Conservation (phyloP, 2,888 invertebrate genomes). For the Dryocosmus kuriphilus region DNA sequence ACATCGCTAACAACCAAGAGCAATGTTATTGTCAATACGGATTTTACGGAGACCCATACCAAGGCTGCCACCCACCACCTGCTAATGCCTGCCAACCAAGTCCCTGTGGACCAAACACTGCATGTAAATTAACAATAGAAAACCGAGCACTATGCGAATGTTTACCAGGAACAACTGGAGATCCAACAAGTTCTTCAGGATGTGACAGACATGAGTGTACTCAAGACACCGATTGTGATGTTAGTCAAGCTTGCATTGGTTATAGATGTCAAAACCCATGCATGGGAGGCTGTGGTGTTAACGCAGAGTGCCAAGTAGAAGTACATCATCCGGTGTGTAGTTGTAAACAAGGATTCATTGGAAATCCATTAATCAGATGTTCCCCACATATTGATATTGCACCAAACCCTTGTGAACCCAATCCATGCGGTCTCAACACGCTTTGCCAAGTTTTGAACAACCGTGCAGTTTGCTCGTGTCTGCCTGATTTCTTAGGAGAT, state of each 20-base stretch:
- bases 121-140: constrained; percentile 84
- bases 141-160: constrained; percentile 87
- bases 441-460: constrained; percentile 85
- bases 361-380: constrained; percentile 89
- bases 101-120: constrained; percentile 89
- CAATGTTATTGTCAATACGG: constrained; percentile 90
- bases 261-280: constrained; percentile 90
- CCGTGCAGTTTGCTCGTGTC: constrained; percentile 87
- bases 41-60: constrained; percentile 88
- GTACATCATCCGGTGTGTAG: constrained; percentile 89
- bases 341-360: constrained; percentile 85
- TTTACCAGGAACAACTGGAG: constrained; percentile 86
- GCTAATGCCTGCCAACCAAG: constrained; percentile 86
- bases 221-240: constrained; percentile 87
- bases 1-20: constrained; percentile 89
- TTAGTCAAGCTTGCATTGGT: constrained; percentile 87
- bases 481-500: constrained; percentile 88
- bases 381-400: constrained; percentile 79
- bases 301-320: constrained; percentile 86
- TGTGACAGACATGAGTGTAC: constrained; percentile 90
- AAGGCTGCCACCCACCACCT: constrained; percentile 86
- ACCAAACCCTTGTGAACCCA: constrained; percentile 85
- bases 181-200: constrained; percentile 85
- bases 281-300: constrained; percentile 88
- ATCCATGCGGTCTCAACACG: constrained; percentile 89